Evolutionary conservation across 2,797 vertebrate genomes (phyloP).

Genomic region (Australoheros facetus): DNA sequence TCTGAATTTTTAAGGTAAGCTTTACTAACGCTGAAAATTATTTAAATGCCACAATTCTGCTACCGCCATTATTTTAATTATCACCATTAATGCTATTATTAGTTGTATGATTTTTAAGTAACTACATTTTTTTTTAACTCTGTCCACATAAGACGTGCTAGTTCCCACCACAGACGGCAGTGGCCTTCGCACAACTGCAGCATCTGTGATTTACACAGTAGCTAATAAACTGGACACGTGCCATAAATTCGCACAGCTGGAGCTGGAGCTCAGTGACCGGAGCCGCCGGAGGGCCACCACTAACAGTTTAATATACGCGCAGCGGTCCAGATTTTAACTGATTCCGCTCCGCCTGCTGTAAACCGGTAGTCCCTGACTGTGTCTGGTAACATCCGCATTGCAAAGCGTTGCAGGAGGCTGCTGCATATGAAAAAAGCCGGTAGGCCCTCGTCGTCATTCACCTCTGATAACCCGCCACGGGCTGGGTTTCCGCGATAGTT

Average conservation of each 20-base stretch:
- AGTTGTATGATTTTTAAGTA: neutral
- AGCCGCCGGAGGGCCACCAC: constrained; percentile 4
- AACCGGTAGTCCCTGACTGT: constrained; percentile 28
- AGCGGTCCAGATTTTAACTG: neutral
- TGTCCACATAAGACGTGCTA: neutral
- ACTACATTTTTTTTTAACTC: neutral
- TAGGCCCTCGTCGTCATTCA: constrained; percentile 75
- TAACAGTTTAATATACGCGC: constrained; percentile 27
- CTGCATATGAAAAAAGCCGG: constrained; percentile 77
- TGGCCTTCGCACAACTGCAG: neutral
- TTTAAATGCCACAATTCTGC: neutral
- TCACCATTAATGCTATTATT: neutral
- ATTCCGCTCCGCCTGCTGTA: neutral
- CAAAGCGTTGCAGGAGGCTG: constrained; percentile 59
- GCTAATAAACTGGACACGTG: constrained; percentile 57
- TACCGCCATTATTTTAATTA: neutral
- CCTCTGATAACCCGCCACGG: constrained; percentile 42
- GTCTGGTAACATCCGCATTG: constrained; percentile 80
- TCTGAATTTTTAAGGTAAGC: neutral
- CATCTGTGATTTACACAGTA: constrained; percentile 42
- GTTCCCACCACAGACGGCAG: neutral
- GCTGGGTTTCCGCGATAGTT: neutral
- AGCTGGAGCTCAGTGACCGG: neutral
- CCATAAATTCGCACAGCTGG: constrained; percentile 34
- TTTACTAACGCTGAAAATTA: no score